Conservation (phyloP, 2,113 vertebrate genomes). For the Reinhardtius hippoglossoides region DNA sequence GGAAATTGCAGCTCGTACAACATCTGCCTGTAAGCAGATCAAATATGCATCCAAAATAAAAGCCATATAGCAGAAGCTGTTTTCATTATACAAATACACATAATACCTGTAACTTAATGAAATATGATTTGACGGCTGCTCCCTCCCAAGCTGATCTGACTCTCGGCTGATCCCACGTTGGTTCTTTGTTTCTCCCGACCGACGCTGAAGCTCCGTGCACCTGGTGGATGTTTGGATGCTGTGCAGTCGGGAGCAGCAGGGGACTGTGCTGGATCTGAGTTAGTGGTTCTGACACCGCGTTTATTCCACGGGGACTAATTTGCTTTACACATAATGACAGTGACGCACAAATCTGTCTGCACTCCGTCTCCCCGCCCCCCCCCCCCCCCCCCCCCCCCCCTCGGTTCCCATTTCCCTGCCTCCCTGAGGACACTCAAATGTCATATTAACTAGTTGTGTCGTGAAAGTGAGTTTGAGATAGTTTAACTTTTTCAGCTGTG, state of each 20-base stretch:
- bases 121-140: too few relatives aligned
- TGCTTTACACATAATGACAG: constrained; percentile 41
- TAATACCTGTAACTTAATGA: too few relatives aligned
- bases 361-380: background rate
- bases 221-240: constrained; percentile 12
- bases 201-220: background rate
- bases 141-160: too few relatives aligned
- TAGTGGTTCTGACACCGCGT: constrained; percentile 46
- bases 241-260: constrained; percentile 6
- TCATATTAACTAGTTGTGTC: constrained; percentile 48
- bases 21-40: background rate
- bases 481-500: constrained; percentile 12
- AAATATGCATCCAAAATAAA: background rate
- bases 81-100: too few relatives aligned
- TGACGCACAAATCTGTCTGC: constrained; percentile 33
- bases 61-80: background rate
- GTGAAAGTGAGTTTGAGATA: constrained; percentile 32
- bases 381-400: too few relatives aligned
- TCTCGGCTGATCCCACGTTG: background rate
- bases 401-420: constrained; percentile 17
- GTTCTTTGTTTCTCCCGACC: background rate
- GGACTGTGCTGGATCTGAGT: constrained; percentile 29
- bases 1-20: background rate
- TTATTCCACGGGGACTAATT: constrained; percentile 50
- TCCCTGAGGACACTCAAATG: constrained; percentile 46